phyloP scores from a whole-genome alignment of 2,113 vertebrate species.

The Cyanocitta stelleri region DNA sequence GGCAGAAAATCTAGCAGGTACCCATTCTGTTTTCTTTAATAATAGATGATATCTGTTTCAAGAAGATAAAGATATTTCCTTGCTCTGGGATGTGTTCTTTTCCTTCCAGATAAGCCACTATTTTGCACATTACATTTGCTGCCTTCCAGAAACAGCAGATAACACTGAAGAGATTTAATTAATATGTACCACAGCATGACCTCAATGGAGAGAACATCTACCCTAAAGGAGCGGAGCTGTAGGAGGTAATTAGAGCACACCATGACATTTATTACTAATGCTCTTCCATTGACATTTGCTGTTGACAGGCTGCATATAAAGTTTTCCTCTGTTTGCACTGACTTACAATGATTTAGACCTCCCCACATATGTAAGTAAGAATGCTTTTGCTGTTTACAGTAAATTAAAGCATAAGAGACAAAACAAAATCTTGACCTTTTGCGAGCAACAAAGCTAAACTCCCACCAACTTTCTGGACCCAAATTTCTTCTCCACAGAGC shows the following conservation, averaged over 20 bases:
- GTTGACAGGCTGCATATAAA: slow-evolving; percentile 52
- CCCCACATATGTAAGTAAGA: neutral
- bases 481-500: neutral
- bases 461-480: neutral
- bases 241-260: slow-evolving; percentile 59
- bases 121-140: slow-evolving; percentile 9
- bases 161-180: slow-evolving; percentile 58
- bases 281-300: slow-evolving; percentile 53
- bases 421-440: neutral
- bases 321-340: slow-evolving; percentile 25
- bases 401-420: neutral
- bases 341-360: neutral
- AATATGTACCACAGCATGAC: slow-evolving; percentile 45
- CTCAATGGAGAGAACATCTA: slow-evolving; percentile 21
- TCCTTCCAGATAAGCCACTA: slow-evolving; percentile 10
- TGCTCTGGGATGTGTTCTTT: neutral
- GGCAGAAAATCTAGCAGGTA: neutral
- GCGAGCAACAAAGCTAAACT: neutral
- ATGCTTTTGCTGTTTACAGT: neutral
- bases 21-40: neutral
- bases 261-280: slow-evolving; percentile 55
- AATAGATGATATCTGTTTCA: slow-evolving; percentile 32
- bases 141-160: slow-evolving; percentile 45
- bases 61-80: slow-evolving; percentile 40
- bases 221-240: slow-evolving; percentile 14